Conservation (phyloP, 1,140 invertebrate genomes). For the Drosophila seguyi region DNA sequence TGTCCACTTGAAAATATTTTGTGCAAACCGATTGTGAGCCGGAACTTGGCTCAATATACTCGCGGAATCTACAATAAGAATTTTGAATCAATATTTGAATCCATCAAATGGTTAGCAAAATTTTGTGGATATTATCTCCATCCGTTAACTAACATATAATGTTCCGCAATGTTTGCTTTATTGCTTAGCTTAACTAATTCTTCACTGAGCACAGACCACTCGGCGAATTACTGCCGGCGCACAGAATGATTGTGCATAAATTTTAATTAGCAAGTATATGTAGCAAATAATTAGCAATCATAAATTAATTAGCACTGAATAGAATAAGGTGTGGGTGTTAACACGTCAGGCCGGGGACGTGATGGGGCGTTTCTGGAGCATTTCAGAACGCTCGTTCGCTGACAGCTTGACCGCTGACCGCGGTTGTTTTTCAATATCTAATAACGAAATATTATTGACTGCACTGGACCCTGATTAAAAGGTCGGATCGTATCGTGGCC, state of each 20-base stretch:
- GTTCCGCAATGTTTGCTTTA: slow-evolving; percentile 8
- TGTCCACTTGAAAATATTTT: not conserved
- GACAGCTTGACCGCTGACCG: slow-evolving; percentile 35
- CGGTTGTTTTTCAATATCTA: slow-evolving; percentile 45
- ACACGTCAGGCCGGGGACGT: slow-evolving; percentile 16
- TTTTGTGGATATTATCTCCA: not conserved
- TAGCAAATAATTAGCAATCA: slow-evolving; percentile 41
- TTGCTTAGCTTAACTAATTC: slow-evolving; percentile 13
- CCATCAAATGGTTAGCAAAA: slow-evolving; percentile 11
- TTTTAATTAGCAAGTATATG: slow-evolving; percentile 55
- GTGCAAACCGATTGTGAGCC: not conserved
- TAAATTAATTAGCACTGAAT: slow-evolving; percentile 40
- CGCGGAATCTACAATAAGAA: not conserved
- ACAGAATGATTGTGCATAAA: slow-evolving; percentile 35
- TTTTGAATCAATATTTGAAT: not conserved
- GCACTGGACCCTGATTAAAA: slow-evolving; percentile 31
- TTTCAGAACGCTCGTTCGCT: not conserved
- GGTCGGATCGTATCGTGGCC: slow-evolving; percentile 18
- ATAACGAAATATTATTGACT: slow-evolving; percentile 68
- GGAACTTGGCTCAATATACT: not conserved
- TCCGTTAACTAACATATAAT: slow-evolving; percentile 13
- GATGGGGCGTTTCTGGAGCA: slow-evolving; percentile 20
- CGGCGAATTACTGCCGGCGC: not conserved
- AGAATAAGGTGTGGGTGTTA: slow-evolving; percentile 36
- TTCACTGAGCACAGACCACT: slow-evolving; percentile 1